Evolutionary conservation across 2,113 vertebrate genomes (phyloP).

Genomic region (Reinhardtius hippoglossoides): DNA sequence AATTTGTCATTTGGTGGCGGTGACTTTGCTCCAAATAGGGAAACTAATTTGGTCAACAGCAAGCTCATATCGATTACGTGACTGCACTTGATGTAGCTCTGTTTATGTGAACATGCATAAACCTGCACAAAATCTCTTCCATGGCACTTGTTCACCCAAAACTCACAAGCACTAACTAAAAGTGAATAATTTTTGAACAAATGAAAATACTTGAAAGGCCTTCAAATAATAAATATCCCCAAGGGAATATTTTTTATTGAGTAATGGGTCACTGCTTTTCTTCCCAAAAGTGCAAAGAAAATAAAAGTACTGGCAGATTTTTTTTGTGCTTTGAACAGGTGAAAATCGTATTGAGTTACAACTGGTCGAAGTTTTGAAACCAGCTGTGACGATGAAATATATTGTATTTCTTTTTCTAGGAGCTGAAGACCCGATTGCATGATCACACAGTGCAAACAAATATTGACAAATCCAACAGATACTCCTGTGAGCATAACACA

Average conservation of each 20-base stretch:
- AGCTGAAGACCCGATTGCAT: conserved; percentile 14
- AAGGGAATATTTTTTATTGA: not conserved
- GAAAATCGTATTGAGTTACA: conserved; percentile 22
- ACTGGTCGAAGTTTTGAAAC: conserved; percentile 29
- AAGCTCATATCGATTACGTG: too few relatives aligned
- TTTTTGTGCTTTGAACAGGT: not conserved
- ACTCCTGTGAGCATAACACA: conserved; percentile 17
- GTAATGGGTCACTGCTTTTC: not conserved
- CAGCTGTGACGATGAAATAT: not conserved
- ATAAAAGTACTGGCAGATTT: not conserved
- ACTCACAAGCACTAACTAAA: not conserved
- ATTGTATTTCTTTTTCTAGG: conserved; percentile 31
- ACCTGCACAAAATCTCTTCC: not conserved
- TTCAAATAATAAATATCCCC: too few relatives aligned
- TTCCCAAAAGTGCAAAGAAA: not conserved
- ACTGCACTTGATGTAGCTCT: not conserved
- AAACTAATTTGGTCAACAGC: not conserved
- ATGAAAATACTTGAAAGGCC: too few relatives aligned
- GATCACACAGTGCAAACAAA: conserved; percentile 59
- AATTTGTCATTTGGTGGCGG: not conserved
- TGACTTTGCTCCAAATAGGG: not conserved
- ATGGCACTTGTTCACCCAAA: not conserved
- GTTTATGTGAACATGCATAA: not conserved
- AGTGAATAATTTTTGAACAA: too few relatives aligned
- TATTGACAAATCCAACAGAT: conserved; percentile 55